Evolutionary conservation across 2,888 invertebrate species (phyloP), one percentile per base, ranked within the genome.

Genomic region (Protonemura montana): DNA sequence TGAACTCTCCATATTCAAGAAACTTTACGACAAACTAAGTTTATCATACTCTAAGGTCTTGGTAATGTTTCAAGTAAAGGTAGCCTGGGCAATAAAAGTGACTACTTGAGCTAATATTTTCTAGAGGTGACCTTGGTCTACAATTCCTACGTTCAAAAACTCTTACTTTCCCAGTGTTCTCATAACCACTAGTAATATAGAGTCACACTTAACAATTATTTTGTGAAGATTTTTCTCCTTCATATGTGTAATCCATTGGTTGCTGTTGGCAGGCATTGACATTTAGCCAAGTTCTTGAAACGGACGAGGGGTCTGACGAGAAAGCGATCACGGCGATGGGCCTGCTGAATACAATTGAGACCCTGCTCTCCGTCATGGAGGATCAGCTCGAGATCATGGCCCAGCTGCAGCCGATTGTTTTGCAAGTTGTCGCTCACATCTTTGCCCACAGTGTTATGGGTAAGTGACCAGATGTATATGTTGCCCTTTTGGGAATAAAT

Each of bases 271-370:
- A 92, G 92, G 96, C 96, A 5, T 94, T 95, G 0, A 97, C 97
- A 2, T 97, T 97, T 90, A 96, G 95, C 87, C 93, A 93, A 88
- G 93, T 92, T 3, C 90, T 97, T 6, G 96, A 97, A 90, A 96
- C 96, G 0, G 97, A 97, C 89, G 96, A 96, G 89, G 97, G 96
- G 2, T 96, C 97, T 0, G 99, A 99, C 89, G 99, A 99, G 91
- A 98, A 98, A 90, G 98, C 98, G 7, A 97, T 99, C 86, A 97
- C 98, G 0, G 98, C 99, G 0, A 98, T 99, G 97, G 98, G 99
- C 27, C 93, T 99, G 41, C 92, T 99, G 16, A 98, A 97, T 91
- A 98, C 99, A 0, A 97, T 99, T 91, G 98, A 99, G 92, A 98
- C 98, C 0, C 94, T 99, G 59, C 92, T 99, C 21, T 96, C 95